Base-by-base conservation (phyloP, 2,113 vertebrate genomes). In the Ictidomys tridecemlineatus region DNA sequence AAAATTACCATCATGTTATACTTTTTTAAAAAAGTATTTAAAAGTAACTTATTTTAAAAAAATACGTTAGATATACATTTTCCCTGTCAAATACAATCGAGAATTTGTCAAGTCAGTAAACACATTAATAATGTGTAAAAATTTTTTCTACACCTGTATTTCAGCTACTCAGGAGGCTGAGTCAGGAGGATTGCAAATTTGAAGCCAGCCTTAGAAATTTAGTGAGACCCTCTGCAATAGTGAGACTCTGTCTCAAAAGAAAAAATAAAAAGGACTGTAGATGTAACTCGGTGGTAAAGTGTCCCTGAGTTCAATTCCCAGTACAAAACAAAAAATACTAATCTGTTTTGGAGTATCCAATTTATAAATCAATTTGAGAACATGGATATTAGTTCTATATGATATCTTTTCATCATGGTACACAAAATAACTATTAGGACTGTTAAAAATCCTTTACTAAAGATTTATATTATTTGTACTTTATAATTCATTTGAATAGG, bases 21-120 rank as follows among this genome's bases (percentile, higher is more conserved):
- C 13, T 18, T 72, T 89, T 78, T 53, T 14, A 14, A 45, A 45
- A 45, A 45, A 9, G 8, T 45, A 45, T 45, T 45, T 45, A 45
- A 45, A 45, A 45, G 45, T 45, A 45, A 45, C 45, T 45, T 45
- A 45, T 45, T 69, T 58, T 5, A 42, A 14, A 3, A 91, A 91
- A 94, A 86, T 85, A 20, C 28, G 4, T 91, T 95, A 80, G 2
- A 89, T 51, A 32, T 65, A 56, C 28, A 42, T 70, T 79, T 89
- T 93, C 26, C 63, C 42, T 76, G 8, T n/a, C 12, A 39, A 56
- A 67, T 32, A 4, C 65, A 65, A 4, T 95, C 63, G 9, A 76
- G 8, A 76, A 37, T 65, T 93, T 86, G 58, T 78, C 48, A 51
- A 73, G 83, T 92, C 2, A 63, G 18, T 92, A 74, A 91, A 92